Evolutionary conservation across 2,797 vertebrate genomes (phyloP), one percentile per base, ranked within the genome.

Genomic region (Manis pentadactyla): DNA sequence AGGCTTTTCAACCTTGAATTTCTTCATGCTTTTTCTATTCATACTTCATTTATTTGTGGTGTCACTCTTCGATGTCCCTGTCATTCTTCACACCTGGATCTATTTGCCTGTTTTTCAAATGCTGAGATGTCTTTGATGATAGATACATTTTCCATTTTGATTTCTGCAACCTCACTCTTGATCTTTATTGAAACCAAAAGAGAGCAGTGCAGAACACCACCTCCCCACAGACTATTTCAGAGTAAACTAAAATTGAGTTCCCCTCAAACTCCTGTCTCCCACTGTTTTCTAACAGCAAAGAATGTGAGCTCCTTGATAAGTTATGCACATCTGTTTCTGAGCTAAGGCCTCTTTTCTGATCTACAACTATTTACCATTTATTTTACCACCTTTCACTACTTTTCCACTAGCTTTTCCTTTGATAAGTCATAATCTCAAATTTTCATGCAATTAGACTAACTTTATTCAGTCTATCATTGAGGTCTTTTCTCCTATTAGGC

Each of bases 141-240:
- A 96, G 31, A 89, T 75, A 97, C 85, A 96, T 95, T 92, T 97
- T 77, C 77, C 61, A 74, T 97, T 95, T 95, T 93, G 66, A 90
- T 94, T 97, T 77, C 83, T 82, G 31, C 21, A 81, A n/a, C 39
- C 73, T 97, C 90, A 34, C 90, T 97, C 85, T 90, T 96, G 96
- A 90, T 96, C 86, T 93, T 97, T 94, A 68, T 27, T 97, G 96
- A 97, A 98, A 97, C 87, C 97, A 97, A 98, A 94, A 90, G 96
- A 97, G 85, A 71, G 75, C 59, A 84, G 74, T 86, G 91, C 75
- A 88, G 69, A 97, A 5, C 64, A 93, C 42, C 53, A 11, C 31
- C 12, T 37, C n/a, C 29, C 61, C 34, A 37, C 61, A 64, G 53
- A 90, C 83, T 87, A 86, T 61, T 97, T 51, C 93, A 2, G 1